phyloP scores from a whole-genome alignment of 2,888 invertebrate genomes.

The Apoda limacodes region DNA sequence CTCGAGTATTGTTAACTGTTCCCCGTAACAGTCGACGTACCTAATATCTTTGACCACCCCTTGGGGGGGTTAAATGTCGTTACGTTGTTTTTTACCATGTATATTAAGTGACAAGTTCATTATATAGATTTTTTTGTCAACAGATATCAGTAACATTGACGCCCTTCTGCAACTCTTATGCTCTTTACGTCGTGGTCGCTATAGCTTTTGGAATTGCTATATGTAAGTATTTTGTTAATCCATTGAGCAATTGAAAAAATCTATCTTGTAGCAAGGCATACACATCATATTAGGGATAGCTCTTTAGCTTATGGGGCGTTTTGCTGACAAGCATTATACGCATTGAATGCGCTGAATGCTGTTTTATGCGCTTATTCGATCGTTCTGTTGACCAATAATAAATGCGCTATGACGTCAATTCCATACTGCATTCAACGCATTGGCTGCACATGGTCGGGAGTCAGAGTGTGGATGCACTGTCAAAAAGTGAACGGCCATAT shows the following conservation, averaged over 20 bases:
- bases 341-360: neutral
- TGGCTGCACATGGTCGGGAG: too few species aligned
- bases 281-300: neutral
- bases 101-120: too few species aligned
- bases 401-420: too few species aligned
- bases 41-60: too few species aligned
- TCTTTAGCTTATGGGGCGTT: neutral
- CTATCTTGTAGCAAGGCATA: neutral
- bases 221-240: conserved; percentile 69
- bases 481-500: too few species aligned
- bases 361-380: conserved; percentile 1
- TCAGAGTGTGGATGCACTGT: too few species aligned
- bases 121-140: conserved; percentile 20
- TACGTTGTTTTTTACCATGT: too few species aligned
- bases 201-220: conserved; percentile 93
- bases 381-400: too few species aligned
- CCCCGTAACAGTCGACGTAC: too few species aligned
- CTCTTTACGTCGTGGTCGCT: conserved; percentile 82
- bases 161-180: conserved; percentile 85
- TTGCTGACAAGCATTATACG: neutral
- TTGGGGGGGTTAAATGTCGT: too few species aligned
- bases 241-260: neutral
- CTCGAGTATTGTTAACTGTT: too few species aligned
- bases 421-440: too few species aligned
- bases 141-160: conserved; percentile 79